These are phyloP conservation scores for Thalassarche chlororhynchos DNA, from an alignment of 2,113 vertebrate species.

Conservation along the genomic window DNA sequence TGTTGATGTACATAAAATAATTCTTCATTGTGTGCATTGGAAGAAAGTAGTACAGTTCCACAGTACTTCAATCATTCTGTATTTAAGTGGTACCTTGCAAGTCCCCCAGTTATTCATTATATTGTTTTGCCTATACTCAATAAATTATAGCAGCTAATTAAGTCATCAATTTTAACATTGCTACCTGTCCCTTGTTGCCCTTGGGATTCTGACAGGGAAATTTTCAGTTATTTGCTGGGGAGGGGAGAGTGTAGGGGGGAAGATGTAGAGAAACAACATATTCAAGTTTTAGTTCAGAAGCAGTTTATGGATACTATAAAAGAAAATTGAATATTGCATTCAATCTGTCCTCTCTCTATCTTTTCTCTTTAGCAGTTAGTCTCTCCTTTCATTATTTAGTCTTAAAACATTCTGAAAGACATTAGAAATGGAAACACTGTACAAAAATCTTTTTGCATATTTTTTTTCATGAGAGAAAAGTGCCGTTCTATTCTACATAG, in stretches of 20 bases:
- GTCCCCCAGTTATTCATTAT: neutral
- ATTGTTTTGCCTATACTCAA: neutral
- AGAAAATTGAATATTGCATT: neutral
- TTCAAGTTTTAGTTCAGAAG: neutral
- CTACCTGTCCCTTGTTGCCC: neutral
- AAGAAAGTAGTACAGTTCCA: neutral
- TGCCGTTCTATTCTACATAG: neutral
- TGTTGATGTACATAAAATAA: neutral
- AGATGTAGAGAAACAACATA: neutral
- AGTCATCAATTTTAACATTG: neutral
- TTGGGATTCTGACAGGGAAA: neutral
- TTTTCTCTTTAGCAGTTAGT: neutral
- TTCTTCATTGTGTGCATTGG: neutral
- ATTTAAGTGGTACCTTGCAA: neutral
- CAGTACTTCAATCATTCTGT: neutral
- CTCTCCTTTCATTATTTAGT: neutral
- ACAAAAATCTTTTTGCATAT: neutral
- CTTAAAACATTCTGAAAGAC: neutral
- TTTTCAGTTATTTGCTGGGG: neutral
- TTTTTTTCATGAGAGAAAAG: neutral
- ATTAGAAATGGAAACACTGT: neutral
- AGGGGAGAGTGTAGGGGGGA: neutral
- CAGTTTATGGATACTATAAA: neutral
- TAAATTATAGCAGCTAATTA: conserved; percentile 13
- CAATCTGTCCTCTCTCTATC: neutral